These are phyloP conservation scores for Ctenosaura bakeri DNA, from an alignment of 2,797 vertebrate species.

Conservation along the genomic window DNA sequence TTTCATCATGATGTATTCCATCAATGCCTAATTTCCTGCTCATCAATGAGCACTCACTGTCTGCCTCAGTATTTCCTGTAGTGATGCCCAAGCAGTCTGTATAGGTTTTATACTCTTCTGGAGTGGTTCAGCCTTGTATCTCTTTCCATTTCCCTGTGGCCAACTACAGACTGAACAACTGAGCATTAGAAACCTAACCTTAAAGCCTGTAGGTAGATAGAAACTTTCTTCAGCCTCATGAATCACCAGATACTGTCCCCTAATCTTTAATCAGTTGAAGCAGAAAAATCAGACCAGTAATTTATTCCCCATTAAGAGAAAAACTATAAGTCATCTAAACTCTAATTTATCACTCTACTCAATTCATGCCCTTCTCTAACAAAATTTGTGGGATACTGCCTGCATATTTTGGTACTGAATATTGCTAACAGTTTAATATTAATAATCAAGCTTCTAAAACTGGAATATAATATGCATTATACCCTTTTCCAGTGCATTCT, in stretches of 20 bases:
- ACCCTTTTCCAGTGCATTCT: constrained; percentile 6
- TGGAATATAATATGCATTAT: background rate
- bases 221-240: constrained; percentile 10
- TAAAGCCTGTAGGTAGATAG: background rate
- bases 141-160: constrained; percentile 13
- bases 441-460: background rate
- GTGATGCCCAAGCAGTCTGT: background rate
- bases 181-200: constrained; percentile 5
- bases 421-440: background rate
- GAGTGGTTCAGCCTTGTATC: background rate
- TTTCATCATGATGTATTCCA: background rate
- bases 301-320: constrained; percentile 10
- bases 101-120: background rate
- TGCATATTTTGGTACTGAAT: background rate
- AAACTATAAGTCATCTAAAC: background rate
- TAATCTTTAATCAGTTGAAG: constrained; percentile 9
- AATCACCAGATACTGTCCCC: background rate
- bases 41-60: background rate
- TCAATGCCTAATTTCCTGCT: background rate
- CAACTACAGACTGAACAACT: background rate
- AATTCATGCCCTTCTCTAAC: background rate
- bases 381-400: background rate
- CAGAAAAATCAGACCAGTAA: constrained; percentile 7
- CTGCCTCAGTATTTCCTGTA: background rate
- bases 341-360: background rate